Conservation (phyloP, 2,888 invertebrate genomes). For the Microplitis deprimator region DNA sequence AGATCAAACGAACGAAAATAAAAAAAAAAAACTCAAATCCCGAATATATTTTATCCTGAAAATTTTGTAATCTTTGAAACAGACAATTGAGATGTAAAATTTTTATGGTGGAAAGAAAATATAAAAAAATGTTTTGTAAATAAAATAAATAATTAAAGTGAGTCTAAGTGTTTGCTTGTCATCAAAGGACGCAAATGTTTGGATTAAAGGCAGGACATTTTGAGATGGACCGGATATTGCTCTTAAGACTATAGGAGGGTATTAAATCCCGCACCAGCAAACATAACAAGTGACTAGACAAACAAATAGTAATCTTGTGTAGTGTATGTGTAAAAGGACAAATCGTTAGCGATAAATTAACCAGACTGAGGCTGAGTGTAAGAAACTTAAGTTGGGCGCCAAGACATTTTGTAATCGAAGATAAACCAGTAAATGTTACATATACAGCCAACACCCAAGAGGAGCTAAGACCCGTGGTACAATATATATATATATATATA, state of each 20-base stretch:
- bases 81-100: background rate
- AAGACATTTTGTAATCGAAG: conserved; percentile 70
- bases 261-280: conserved; percentile 13
- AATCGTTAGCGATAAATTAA: conserved; percentile 69
- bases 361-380: conserved; percentile 41
- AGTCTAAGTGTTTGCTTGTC: background rate
- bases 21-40: too few species aligned
- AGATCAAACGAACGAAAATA: too few species aligned
- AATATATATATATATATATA: background rate
- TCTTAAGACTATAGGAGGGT: background rate
- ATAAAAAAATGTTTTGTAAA: background rate
- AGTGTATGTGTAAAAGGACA: conserved; percentile 61
- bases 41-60: too few species aligned
- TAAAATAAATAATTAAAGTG: background rate
- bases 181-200: background rate
- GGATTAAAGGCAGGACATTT: background rate
- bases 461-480: background rate
- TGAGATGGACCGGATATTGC: background rate
- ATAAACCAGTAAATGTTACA: conserved; percentile 60
- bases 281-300: conserved; percentile 53
- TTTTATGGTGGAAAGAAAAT: background rate
- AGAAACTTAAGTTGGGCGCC: conserved; percentile 58
- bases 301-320: conserved; percentile 70
- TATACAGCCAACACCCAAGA: conserved; percentile 21
- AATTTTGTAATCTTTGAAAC: too few species aligned